A percentile compares a stretch with the other conserved stretches of the same genome.
These are phyloP conservation scores for Carcharodon carcharias DNA, from an alignment of 2,797 vertebrate genomes.

Conservation along the genomic window DNA sequence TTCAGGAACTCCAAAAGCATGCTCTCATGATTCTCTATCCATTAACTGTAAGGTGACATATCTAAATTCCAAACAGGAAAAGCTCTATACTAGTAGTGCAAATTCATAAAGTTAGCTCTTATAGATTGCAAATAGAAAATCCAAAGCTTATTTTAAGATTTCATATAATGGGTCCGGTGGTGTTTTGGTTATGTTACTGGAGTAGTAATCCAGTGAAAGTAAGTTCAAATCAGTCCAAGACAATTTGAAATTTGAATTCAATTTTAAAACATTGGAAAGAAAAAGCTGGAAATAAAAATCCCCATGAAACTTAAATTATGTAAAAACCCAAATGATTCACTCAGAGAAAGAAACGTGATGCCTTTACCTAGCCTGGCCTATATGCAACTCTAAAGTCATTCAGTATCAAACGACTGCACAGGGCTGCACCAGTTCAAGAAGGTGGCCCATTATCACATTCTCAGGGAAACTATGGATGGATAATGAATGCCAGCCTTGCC, in stretches of 20 bases:
- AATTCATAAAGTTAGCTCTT: neutral
- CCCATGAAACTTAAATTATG: neutral
- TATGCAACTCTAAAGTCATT: neutral
- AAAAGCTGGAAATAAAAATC: neutral
- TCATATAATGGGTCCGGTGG: neutral
- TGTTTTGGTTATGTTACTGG: neutral
- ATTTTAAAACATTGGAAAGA: neutral
- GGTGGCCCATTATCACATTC: neutral
- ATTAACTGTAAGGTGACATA: neutral
- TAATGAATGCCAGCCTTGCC: neutral
- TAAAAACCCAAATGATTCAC: neutral
- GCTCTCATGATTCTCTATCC: neutral
- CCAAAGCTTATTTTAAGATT: neutral
- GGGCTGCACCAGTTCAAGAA: too few relatives aligned
- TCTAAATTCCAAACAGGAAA: neutral
- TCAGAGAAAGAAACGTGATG: neutral
- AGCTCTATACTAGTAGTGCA: neutral
- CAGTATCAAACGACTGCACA: neutral
- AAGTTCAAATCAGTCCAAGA: neutral
- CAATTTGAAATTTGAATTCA: neutral
- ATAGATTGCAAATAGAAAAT: neutral
- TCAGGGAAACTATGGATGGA: neutral
- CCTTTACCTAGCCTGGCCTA: neutral
- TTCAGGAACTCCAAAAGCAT: neutral
- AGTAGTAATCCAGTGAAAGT: neutral